Evolutionary conservation across 2,888 invertebrate species (phyloP).

Genomic region (Erynnis tages): DNA sequence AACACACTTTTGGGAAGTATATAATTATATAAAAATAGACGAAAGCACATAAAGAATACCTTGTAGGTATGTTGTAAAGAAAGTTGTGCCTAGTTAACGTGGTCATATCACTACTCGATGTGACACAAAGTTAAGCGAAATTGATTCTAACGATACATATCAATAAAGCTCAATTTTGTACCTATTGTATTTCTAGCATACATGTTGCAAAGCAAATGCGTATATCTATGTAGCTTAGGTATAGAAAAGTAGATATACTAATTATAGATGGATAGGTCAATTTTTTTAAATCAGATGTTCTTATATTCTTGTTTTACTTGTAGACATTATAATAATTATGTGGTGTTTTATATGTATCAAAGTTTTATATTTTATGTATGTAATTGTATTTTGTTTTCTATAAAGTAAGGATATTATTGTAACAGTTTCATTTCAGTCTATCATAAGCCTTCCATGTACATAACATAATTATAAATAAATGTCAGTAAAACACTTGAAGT

Average conservation of each 20-base stretch:
- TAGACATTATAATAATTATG: conserved; percentile 38
- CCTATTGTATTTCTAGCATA: conserved; percentile 74
- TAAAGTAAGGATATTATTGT: not conserved
- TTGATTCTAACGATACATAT: conserved; percentile 72
- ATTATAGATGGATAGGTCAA: conserved; percentile 48
- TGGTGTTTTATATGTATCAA: conserved; percentile 33
- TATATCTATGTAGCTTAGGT: conserved; percentile 68
- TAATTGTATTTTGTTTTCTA: conserved; percentile 26
- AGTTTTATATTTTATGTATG: conserved; percentile 23
- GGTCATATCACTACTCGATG: conserved; percentile 7
- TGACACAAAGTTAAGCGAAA: conserved; percentile 41
- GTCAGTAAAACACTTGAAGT: not conserved
- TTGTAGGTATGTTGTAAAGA: conserved; percentile 4
- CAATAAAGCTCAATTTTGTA: conserved; percentile 80
- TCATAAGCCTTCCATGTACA: conserved; percentile 76
- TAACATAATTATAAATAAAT: conserved; percentile 41
- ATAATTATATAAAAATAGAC: not conserved
- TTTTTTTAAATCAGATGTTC: conserved; percentile 49
- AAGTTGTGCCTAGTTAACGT: conserved; percentile 23
- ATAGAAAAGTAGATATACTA: conserved; percentile 51
- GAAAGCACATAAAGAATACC: conserved; percentile 13
- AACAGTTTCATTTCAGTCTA: conserved; percentile 2
- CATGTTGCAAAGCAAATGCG: conserved; percentile 70
- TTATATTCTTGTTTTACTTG: conserved; percentile 37
- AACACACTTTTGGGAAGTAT: no score